Evolutionary conservation across 1,140 invertebrate species (phyloP), one percentile per base, ranked within the genome.

Genomic region (Panonychus citri): DNA sequence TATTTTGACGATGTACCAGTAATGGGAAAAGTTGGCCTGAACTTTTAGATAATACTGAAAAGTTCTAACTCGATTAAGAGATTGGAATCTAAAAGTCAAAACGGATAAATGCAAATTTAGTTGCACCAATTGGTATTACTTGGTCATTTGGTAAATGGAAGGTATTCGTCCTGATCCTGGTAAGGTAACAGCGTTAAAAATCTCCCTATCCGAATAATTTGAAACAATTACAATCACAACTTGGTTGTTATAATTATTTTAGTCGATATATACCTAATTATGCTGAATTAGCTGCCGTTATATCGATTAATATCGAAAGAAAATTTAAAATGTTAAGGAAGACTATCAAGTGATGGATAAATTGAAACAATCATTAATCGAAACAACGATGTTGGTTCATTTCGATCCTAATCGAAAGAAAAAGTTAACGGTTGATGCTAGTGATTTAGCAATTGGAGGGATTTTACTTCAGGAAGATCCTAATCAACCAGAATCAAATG

Each of bases 201-300:
- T 62, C 62, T 50, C 53, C 55, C 5, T 26, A 5, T 46, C 64
- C 62, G 13, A 63, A 55, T 43, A 67, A 59, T 56, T 56, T 63
- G 3, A 65, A 67, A 42, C 64, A 72, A 40, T 26, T 75, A 0
- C 57, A 68, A 43, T 25, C 62, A 30, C 74, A 76, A 57, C 43
- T 74, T 1, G 73, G 74, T n/a, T n/a, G n/a, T n/a, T n/a, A n/a
- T n/a, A n/a, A n/a, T n/a, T n/a, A n/a, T n/a, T n/a, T n/a, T n/a
- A 2, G 60, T 74, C 30, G 25, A 42, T 59, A 51, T 26, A 27
- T 59, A 5, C 19, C 8, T 13, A 26, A 56, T 49, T 65, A 68
- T 26, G 63, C 68, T 3, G 51, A 60, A 19, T 53, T 67, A 17
- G 61, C 68, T 37, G 52, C 70, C 69, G 8, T 57, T 72, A 39